A percentile compares a stretch with the other conserved stretches of the same genome.
These are phyloP conservation scores for Plagiodera versicolora DNA, from an alignment of 2,888 invertebrate species.

Conservation along the genomic window DNA sequence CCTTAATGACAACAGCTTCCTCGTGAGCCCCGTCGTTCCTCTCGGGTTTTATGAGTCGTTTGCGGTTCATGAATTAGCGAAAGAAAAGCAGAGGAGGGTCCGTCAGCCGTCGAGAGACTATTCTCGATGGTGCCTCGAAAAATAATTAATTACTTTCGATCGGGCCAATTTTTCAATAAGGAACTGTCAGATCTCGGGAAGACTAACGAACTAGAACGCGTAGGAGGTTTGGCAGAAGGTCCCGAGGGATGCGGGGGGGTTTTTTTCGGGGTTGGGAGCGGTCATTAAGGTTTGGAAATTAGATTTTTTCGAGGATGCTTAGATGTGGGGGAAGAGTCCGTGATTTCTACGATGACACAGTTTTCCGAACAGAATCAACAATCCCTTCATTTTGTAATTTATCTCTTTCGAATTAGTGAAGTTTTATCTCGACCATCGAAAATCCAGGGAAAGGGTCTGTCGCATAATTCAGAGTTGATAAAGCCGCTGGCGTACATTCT, in stretches of 20 bases:
- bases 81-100: conserved; percentile 59
- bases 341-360: too few species aligned
- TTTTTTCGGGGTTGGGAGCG: background rate
- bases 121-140: conserved; percentile 69
- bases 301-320: background rate
- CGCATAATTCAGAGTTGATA: conserved; percentile 29
- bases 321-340: background rate
- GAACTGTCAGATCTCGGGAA: conserved; percentile 51
- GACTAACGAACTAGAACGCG: conserved; percentile 51
- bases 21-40: conserved; percentile 6
- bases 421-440: conserved; percentile 5
- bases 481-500: conserved; percentile 6
- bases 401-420: conserved; percentile 13
- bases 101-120: conserved; percentile 38
- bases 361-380: too few species aligned
- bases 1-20: conserved; percentile 43
- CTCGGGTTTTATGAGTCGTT: conserved; percentile 54
- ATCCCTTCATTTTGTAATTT: background rate
- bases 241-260: background rate
- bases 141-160: conserved; percentile 74
- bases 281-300: background rate
- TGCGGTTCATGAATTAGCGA: conserved; percentile 70
- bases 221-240: conserved; percentile 9
- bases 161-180: conserved; percentile 64
- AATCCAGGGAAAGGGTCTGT: conserved; percentile 1